Percentiles rank a stretch among this genome's conserved stretches.
Conservation (phyloP, 2,113 vertebrate genomes). For the Numida meleagris region DNA sequence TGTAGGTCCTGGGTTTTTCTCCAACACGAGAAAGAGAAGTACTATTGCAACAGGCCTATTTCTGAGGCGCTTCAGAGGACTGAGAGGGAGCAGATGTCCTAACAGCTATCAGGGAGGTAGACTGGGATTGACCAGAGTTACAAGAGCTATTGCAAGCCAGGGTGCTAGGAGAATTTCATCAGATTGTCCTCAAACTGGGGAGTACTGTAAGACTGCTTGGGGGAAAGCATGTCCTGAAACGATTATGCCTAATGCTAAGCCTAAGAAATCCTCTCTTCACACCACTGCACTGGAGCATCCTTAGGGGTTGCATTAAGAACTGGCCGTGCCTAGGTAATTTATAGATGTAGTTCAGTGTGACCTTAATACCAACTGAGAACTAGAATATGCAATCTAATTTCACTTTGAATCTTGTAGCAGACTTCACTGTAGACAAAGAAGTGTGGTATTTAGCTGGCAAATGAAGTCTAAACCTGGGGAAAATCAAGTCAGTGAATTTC, state of each 20-base stretch:
- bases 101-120: background rate
- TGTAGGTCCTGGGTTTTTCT: background rate
- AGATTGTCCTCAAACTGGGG: background rate
- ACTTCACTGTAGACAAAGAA: conserved; percentile 44
- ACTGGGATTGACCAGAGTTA: background rate
- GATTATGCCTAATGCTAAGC: conserved; percentile 48
- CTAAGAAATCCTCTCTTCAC: conserved; percentile 52
- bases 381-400: conserved; percentile 64
- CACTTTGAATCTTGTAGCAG: conserved; percentile 50
- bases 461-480: conserved; percentile 60
- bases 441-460: conserved; percentile 48
- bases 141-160: background rate
- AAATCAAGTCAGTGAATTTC: conserved; percentile 65
- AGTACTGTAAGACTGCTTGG: background rate
- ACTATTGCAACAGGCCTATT: background rate
- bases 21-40: background rate
- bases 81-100: rapidly evolving
- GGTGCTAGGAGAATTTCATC: background rate
- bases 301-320: conserved; percentile 54
- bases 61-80: background rate
- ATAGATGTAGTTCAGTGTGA: conserved; percentile 61
- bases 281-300: conserved; percentile 33
- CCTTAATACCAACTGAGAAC: conserved; percentile 65
- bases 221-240: background rate
- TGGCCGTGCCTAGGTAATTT: conserved; percentile 45